Evolutionary conservation across 1,140 invertebrate genomes (phyloP).

Genomic region (Amyelois transitella): DNA sequence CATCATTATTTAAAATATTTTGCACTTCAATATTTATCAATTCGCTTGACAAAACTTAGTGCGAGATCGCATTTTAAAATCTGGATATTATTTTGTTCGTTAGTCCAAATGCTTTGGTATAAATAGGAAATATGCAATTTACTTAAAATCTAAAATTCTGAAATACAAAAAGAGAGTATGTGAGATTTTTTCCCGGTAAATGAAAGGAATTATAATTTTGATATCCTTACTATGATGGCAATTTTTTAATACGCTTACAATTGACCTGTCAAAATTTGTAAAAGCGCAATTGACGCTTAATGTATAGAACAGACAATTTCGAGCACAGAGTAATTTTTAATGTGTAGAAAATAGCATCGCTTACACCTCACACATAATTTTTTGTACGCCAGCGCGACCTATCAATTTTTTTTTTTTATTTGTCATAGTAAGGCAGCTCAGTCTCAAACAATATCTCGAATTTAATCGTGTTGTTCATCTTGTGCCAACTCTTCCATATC

Average conservation of each 20-base stretch:
- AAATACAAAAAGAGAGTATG: conserved; percentile 31
- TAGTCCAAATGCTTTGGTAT: conserved; percentile 33
- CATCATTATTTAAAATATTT: conserved; percentile 16
- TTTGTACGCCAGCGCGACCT: not conserved
- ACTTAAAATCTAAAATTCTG: conserved; percentile 46
- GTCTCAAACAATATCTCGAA: not conserved
- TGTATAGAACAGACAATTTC: not conserved
- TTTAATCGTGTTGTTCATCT: conserved; percentile 53
- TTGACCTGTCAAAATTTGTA: not conserved
- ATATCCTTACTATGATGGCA: conserved; percentile 10
- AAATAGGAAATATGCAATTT: conserved; percentile 20
- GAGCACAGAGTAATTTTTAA: too few species aligned
- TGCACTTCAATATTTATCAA: conserved; percentile 40
- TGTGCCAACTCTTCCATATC: conserved; percentile 64
- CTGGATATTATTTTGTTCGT: conserved; percentile 16
- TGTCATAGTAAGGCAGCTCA: not conserved
- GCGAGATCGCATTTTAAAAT: conserved; percentile 16
- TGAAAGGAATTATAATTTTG: not conserved
- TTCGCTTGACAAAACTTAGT: conserved; percentile 37
- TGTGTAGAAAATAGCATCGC: not conserved
- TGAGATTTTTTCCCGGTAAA: conserved; percentile 9
- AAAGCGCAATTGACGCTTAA: not conserved
- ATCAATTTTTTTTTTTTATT: not conserved
- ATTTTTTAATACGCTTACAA: not conserved
- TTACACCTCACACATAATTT: not conserved